Evolutionary conservation across 2,888 invertebrate species (phyloP).

Genomic region (Drosophila pegasa): DNA sequence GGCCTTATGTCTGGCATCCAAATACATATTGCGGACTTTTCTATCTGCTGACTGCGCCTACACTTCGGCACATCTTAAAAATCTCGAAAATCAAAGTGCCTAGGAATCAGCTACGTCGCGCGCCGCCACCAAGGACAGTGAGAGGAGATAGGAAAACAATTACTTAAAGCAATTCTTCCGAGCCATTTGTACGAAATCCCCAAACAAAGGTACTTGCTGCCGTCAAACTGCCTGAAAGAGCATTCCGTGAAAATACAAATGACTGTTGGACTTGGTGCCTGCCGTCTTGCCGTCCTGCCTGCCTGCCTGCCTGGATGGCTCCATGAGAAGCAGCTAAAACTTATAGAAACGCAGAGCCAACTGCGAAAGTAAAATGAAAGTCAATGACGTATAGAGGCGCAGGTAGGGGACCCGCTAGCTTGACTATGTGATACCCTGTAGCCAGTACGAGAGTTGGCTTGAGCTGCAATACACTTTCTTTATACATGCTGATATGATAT

Average conservation of each 20-base stretch:
- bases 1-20: too few species aligned
- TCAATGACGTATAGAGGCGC: slow-evolving; percentile 59
- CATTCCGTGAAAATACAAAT: slow-evolving; percentile 53
- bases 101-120: slow-evolving; percentile 4
- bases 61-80: not conserved
- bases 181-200: slow-evolving; percentile 80
- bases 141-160: slow-evolving; percentile 69
- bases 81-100: not conserved
- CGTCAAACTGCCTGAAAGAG: slow-evolving; percentile 55
- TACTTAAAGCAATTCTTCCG: slow-evolving; percentile 78
- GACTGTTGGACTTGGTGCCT: slow-evolving; percentile 48
- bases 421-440: not conserved
- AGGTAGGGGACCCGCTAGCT: not conserved
- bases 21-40: not conserved
- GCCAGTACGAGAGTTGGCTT: not conserved
- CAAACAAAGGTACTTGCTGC: slow-evolving; percentile 81
- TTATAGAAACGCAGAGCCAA: slow-evolving; percentile 61
- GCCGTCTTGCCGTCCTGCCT: too few species aligned
- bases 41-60: not conserved
- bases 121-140: slow-evolving; percentile 8
- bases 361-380: slow-evolving; percentile 72
- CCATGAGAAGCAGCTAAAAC: slow-evolving; percentile 51
- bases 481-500: too few species aligned
- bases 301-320: slow-evolving; percentile 36
- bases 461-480: too few species aligned